Percentiles rank a stretch among this genome's conserved stretches.
phyloP scores from a whole-genome alignment of 2,113 vertebrate genomes.

The Petrocephalus zakoni region DNA sequence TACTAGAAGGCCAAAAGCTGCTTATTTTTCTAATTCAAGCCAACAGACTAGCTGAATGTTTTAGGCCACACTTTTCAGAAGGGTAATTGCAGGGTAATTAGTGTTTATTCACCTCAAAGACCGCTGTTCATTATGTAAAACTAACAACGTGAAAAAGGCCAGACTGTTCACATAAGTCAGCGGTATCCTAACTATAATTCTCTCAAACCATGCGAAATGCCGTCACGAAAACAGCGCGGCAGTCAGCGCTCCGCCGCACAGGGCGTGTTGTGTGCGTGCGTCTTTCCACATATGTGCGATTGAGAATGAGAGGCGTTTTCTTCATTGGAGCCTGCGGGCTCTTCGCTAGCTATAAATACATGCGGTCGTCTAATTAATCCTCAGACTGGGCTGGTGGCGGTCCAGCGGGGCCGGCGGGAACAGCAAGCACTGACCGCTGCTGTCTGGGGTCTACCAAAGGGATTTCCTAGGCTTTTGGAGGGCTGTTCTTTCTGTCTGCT shows the following conservation, averaged over 20 bases:
- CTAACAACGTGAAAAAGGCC: neutral
- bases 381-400: neutral
- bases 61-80: neutral
- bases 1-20: neutral
- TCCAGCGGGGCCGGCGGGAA: slow-evolving; percentile 12
- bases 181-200: neutral
- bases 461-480: slow-evolving; percentile 1
- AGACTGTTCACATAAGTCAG: neutral
- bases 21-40: neutral
- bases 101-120: neutral
- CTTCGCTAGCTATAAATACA: slow-evolving; percentile 14
- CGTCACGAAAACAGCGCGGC: neutral
- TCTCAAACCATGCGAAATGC: neutral
- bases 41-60: neutral
- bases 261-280: neutral
- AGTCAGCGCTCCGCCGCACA: neutral
- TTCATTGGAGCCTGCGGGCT: neutral
- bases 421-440: neutral
- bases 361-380: slow-evolving; percentile 14
- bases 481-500: neutral
- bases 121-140: neutral
- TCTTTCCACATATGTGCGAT: neutral
- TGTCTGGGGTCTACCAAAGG: neutral
- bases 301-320: neutral
- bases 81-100: slow-evolving; percentile 5